Evolutionary conservation across 1,140 invertebrate genomes (phyloP).

Genomic region (Panagrolaimus sp.): DNA sequence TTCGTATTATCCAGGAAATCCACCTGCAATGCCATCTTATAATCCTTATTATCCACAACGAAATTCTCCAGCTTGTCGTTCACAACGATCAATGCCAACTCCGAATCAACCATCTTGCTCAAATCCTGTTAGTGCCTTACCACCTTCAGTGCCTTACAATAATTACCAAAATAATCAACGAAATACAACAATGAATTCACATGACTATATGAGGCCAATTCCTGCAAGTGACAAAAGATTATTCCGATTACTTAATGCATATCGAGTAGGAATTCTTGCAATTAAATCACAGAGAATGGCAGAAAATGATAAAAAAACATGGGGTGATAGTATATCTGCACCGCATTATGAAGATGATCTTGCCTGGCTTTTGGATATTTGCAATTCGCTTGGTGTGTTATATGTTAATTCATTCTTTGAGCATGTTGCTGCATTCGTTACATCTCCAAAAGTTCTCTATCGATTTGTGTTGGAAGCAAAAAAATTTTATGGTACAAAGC

Average conservation of each 20-base stretch:
- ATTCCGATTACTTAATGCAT: neutral
- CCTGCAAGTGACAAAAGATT: too few relatives aligned
- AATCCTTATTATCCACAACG: neutral
- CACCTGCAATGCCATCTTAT: neutral
- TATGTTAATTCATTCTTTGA: neutral
- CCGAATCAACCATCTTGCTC: neutral
- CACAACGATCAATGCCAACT: neutral
- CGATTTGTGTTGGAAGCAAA: neutral
- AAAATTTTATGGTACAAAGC: neutral
- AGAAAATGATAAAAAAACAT: neutral
- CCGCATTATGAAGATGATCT: neutral
- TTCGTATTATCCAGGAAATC: neutral
- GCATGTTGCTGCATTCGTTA: neutral
- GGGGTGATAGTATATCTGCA: neutral
- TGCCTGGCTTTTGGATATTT: neutral
- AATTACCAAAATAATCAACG: too few relatives aligned
- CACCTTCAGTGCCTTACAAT: too few relatives aligned
- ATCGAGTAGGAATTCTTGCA: constrained; percentile 2
- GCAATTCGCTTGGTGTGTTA: neutral
- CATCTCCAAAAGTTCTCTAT: neutral
- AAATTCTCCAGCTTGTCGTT: neutral
- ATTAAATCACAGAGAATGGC: neutral
- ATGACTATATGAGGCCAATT: too few relatives aligned
- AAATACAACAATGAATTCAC: too few relatives aligned
- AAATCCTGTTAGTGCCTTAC: too few relatives aligned